Base-by-base conservation (phyloP, 2,888 invertebrate species). In the Lissonota sp. region DNA sequence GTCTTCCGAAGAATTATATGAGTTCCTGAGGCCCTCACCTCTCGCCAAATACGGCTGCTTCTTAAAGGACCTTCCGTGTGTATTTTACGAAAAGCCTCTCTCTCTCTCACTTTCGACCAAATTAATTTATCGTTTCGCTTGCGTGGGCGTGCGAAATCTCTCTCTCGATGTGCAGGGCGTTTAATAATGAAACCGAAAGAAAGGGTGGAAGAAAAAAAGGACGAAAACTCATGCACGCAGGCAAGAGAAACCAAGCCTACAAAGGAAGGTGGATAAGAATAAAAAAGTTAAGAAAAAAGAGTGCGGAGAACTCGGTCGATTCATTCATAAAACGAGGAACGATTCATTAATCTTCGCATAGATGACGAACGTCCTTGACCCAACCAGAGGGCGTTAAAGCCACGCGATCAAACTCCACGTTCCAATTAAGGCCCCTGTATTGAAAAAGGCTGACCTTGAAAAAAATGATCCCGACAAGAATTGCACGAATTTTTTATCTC, bases 321-420 rank as follows among this genome's bases (percentile, higher is more conserved):
- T 76, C 80, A 80, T 80, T 80, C 80, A 80, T 80, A 49, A 49
- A 26, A 16, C 14, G 16, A 46, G 44, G 26, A 63, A 55, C 44
- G 40, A 60, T 75, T 75, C 67, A 76, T 76, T 76, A 80, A 80
- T 80, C 71, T 76, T 63, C 51, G 63, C 67, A 72, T 39, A 53
- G 63, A 70, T 60, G 70, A 74, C 58, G 74, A 72, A 80, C 80
- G 80, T 76, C 76, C 80, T 80, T 80, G 80, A 80, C 80, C 72
- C 67, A 62, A 57, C 67, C 51, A 71, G 62, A 70, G 26, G 1
- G 71, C 67, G 72, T 67, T 53, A 64, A 69, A 66, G 55, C 64
- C 69, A 62, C 67, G 26, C 51, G 16, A 37, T 74, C 53, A 60
- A 73, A 70, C 74, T 51, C 39, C 51, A 64, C 71, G 69, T 46